Conservation (phyloP, 2,113 vertebrate species). For the Tenebrosternarchus preto region DNA sequence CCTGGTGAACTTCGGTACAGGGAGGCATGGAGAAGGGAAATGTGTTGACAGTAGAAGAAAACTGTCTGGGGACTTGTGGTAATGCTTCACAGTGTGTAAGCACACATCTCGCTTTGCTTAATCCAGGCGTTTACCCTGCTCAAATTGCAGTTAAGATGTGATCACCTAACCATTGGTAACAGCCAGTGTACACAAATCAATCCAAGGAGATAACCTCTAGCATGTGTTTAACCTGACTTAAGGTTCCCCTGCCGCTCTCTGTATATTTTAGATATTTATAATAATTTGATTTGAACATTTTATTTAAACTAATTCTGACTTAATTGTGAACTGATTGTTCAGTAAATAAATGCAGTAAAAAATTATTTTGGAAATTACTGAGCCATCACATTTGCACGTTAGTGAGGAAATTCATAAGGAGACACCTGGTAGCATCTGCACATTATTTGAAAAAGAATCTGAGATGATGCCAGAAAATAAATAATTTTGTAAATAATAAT, state of each 20-base stretch:
- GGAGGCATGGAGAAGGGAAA: slow-evolving; percentile 30
- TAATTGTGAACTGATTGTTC: not conserved
- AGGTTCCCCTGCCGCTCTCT: not conserved
- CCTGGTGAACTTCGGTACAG: slow-evolving; percentile 50
- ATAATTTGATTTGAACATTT: not conserved
- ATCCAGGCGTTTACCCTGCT: slow-evolving; percentile 42
- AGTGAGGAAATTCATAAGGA: too few relatives aligned
- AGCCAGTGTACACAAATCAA: not conserved
- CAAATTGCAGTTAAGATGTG: slow-evolving; percentile 27
- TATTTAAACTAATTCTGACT: not conserved
- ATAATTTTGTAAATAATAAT: too few relatives aligned
- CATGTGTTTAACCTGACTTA: not conserved
- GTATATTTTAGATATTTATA: not conserved
- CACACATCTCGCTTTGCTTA: slow-evolving; percentile 28
- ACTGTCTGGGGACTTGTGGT: slow-evolving; percentile 41
- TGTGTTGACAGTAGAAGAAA: slow-evolving; percentile 33
- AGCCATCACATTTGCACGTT: too few relatives aligned
- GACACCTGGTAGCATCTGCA: too few relatives aligned
- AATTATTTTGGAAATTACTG: too few relatives aligned
- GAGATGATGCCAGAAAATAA: too few relatives aligned
- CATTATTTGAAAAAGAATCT: too few relatives aligned
- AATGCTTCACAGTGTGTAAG: slow-evolving; percentile 43
- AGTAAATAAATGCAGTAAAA: too few relatives aligned
- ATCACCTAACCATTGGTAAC: not conserved
- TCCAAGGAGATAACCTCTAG: not conserved